Base-by-base conservation (phyloP, 2,797 vertebrate species). In the Hirundo rustica region DNA sequence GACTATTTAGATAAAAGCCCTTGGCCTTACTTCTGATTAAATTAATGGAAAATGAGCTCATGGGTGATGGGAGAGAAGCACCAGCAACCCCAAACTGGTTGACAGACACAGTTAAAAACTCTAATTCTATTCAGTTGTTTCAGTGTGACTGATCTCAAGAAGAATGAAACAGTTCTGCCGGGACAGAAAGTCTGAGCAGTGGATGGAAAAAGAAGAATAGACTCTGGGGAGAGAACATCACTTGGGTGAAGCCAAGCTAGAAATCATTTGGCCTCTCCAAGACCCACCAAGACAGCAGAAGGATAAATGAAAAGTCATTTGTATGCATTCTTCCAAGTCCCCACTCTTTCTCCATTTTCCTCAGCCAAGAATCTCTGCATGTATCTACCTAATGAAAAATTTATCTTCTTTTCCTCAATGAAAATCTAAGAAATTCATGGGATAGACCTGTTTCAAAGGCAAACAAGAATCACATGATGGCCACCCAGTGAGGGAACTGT, bases 121-220 rank as follows among this genome's bases (percentile, higher is more conserved):
- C n/a, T 75, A 82, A 75, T 86, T 80, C 53, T 62, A n/a, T 54
- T 47, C 47, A 78, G 45, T 26, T 85, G 45, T 68, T 89, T 89
- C 36, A 61, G 26, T 50, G 45, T 7, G 16, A 89, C 40, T 25
- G 25, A 77, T 82, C 60, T 85, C 48, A 66, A 78, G 86, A 84
- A 71, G n/a, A 87, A 92, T 58, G 80, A 92, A 85, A 34, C 16
- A 61, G 60, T 82, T 88, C 81, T 94, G 81, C 72, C 21, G 86
- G 88, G 91, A 88, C 75, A 84, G 84, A 96, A 22, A 50, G 90
- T 96, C 80, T 96, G 78, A 96, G 68, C 58, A 86, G 91, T 42
- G 91, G 86, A 92, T 73, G 72, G 81, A 95, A 97, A 94, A 96
- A 92, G 65, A 93, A 86, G 94, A 97, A 92, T 80, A 96, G 84